Base-by-base conservation (phyloP, 2,797 vertebrate species). In the Hippoglossus hippoglossus region DNA sequence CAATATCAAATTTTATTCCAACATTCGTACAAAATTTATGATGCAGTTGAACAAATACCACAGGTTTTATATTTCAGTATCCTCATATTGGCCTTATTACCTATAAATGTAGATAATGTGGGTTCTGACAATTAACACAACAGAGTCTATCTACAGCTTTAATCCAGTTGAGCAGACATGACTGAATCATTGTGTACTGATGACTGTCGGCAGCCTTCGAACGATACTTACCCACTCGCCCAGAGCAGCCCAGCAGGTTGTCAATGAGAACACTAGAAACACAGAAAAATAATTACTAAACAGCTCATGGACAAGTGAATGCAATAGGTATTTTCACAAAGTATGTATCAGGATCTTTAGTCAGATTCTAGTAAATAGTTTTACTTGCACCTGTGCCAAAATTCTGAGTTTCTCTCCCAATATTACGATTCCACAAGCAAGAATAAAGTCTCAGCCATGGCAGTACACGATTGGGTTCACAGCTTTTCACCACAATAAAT, bases 341-440 rank as follows among this genome's bases (percentile, higher is more conserved):
- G 6, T 9, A 10, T 90, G 90, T 92, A 52, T 66, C 91, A 87
- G 82, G 87, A 21, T 75, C 86, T 91, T 91, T 10, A 91, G 91
- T 91, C 91, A 91, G 90, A 81, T 80, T 81, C 0, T 63, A 36
- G 82, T 87, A 86, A 86, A 83, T 1, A 0, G 57, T 13, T 0
- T 80, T 74, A 88, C 76, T n/a, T 3, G 8, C 82, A 89, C 77
- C 90, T 92, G 91, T 92, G 91, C 91, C 91, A 87, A 89, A 90
- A 88, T 76, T 88, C 89, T 66, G 89, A 71, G 0, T 84, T 88
- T 76, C 18, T 91, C 79, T 92, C 77, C 91, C 89, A 92, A 88
- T 74, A 9, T 19, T 1, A 47, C 22, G 80, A 91, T 90, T 90
- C 87, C 85, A 60, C 82, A 84, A 90, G 87, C 91, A 74, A 67